Percentiles rank a stretch among this genome's conserved stretches.
Conservation (phyloP, 1,140 invertebrate species). For the Panagrolaimus sp. region DNA sequence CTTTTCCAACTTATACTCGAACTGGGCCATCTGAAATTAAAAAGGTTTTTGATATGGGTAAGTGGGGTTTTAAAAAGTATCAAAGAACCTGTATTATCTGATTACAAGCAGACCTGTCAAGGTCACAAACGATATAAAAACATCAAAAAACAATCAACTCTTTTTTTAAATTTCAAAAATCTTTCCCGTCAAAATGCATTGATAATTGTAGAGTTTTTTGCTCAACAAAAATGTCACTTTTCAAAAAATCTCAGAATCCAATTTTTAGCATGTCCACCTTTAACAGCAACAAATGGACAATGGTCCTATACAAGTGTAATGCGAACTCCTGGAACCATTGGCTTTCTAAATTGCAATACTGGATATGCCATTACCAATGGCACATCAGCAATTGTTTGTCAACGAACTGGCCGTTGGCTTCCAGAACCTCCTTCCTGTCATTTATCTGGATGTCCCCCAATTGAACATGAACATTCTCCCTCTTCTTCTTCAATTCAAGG, state of each 20-base stretch:
- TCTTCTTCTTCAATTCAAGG: constrained; percentile 4
- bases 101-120: too few relatives aligned
- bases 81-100: too few relatives aligned
- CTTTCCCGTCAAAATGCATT: too few relatives aligned
- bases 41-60: not conserved
- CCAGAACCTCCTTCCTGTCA: constrained; percentile 14
- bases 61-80: too few relatives aligned
- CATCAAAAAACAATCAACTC: too few relatives aligned
- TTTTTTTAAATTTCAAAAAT: too few relatives aligned
- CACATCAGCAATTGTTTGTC: constrained; percentile 8
- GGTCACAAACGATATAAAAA: too few relatives aligned
- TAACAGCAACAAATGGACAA: constrained; percentile 14
- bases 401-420: constrained; percentile 11
- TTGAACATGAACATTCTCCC: not conserved
- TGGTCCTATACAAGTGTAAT: constrained; percentile 14
- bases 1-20: not conserved
- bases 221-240: too few relatives aligned
- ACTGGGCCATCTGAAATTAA: constrained; percentile 13
- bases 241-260: too few relatives aligned
- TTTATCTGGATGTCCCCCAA: constrained; percentile 12
- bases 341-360: constrained; percentile 18
- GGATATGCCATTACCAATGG: not conserved
- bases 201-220: too few relatives aligned
- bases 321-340: constrained; percentile 19
- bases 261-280: not conserved